These are phyloP conservation scores for Polydrusus tereticollis DNA, from an alignment of 2,888 invertebrate species.

Conservation along the genomic window DNA sequence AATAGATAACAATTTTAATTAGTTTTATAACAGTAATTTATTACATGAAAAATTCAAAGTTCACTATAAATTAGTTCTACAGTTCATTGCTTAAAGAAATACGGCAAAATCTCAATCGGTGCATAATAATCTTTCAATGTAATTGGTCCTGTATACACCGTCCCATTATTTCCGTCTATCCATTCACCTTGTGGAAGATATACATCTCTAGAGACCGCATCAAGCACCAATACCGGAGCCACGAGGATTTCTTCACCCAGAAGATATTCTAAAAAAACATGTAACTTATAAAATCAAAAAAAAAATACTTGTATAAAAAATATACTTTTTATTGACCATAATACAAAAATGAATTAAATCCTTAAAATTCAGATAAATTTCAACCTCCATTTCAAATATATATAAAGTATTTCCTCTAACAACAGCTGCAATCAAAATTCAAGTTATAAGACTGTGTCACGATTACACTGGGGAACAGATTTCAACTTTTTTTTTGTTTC, in stretches of 20 bases:
- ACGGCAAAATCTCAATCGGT: constrained; percentile 77
- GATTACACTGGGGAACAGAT: too few relatives aligned
- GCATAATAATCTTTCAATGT: constrained; percentile 76
- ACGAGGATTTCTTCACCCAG: constrained; percentile 83
- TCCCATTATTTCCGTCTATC: constrained; percentile 74
- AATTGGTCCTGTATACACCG: constrained; percentile 70
- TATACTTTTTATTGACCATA: too few relatives aligned
- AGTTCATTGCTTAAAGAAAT: constrained; percentile 68
- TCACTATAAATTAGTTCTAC: constrained; percentile 70
- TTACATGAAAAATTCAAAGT: too few relatives aligned
- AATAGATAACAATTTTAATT: too few relatives aligned
- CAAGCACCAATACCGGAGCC: constrained; percentile 80
- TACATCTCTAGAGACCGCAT: constrained; percentile 75
- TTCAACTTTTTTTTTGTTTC: too few relatives aligned
- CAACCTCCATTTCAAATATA: too few relatives aligned
- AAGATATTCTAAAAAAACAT: constrained; percentile 78
- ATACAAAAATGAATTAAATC: too few relatives aligned
- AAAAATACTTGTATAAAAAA: background rate
- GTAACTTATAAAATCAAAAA: constrained; percentile 59
- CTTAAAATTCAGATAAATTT: too few relatives aligned
- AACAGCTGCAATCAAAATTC: too few relatives aligned
- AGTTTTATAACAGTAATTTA: too few relatives aligned
- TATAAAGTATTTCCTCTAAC: too few relatives aligned
- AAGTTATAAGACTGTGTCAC: too few relatives aligned
- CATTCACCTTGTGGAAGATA: constrained; percentile 83